Conservation (phyloP, 37 sponge, comb jelly and placozoan species). For the Crambe crambe region DNA sequence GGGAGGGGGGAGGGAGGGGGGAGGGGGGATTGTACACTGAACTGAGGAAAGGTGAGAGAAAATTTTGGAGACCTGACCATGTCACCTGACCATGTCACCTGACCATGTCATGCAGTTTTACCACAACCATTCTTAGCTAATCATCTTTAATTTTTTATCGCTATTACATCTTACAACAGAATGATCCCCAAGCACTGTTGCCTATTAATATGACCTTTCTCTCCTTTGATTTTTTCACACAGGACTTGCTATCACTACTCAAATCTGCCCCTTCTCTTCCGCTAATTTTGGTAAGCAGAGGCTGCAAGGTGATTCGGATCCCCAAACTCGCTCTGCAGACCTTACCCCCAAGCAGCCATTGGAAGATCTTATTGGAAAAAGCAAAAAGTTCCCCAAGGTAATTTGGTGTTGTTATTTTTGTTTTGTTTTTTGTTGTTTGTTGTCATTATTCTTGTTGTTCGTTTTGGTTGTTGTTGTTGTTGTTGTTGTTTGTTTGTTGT, state of each 20-base stretch:
- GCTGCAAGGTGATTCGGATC: constrained; percentile 39
- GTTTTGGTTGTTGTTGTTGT: neutral
- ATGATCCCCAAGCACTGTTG: too few relatives aligned
- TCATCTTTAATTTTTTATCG: too few relatives aligned
- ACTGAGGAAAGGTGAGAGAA: too few relatives aligned
- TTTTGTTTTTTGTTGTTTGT: neutral
- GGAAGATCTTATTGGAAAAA: constrained; percentile 39
- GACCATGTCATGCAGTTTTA: too few relatives aligned
- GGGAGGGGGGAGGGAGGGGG: too few relatives aligned
- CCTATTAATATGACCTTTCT: too few relatives aligned
- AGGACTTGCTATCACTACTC: constrained; percentile 48
- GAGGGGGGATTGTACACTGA: too few relatives aligned
- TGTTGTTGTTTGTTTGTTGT: neutral
- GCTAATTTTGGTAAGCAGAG: constrained; percentile 41
- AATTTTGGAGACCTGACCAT: too few relatives aligned
- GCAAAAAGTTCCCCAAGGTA: constrained; percentile 16
- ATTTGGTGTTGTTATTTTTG: neutral
- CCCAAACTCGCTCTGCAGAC: constrained; percentile 44
- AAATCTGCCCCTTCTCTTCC: neutral
- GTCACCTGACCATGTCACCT: too few relatives aligned
- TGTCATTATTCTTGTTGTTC: neutral
- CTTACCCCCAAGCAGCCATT: constrained; percentile 27
- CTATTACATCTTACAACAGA: too few relatives aligned
- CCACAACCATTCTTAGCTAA: too few relatives aligned
- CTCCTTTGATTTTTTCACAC: too few relatives aligned